Evolutionary conservation across 2,113 vertebrate species (phyloP), one percentile per base, ranked within the genome.

Genomic region (Chaenocephalus aceratus): DNA sequence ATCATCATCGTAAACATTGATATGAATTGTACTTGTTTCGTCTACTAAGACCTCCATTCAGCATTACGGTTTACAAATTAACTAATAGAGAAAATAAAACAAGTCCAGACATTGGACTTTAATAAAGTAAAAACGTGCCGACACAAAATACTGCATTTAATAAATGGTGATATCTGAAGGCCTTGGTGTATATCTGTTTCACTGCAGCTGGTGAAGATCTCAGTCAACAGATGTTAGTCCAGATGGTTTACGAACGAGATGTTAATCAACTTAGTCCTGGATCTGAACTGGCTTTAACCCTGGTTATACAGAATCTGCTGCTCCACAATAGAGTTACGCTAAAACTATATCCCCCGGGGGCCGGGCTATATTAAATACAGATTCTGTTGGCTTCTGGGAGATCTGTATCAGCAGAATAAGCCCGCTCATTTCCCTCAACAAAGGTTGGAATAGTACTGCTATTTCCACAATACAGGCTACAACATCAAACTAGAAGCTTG

Each of bases 181-280:
- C 45, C 10, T 69, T 12, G 0, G 46, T 12, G 5, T 5, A 54
- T 60, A 57, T 75, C 73, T 79, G 76, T 49, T 86, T 72, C 77
- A 70, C 70, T 79, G 86, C 81, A 80, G 69, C 79, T 80, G 90
- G 63, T 77, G 72, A 72, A 84, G 72, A 82, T 52, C 76, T 78
- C 75, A 57, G 81, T 80, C 70, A 79, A 82, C 89, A 93, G 89
- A 91, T 83, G 86, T 75, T 81, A 34, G 62, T 80, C 86, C 91
- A 90, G 88, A 93, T 90, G 89, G 81, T 92, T 92, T 89, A 80
- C 82, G 86, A 77, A 78, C 84, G 87, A 78, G 82, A 89, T 82
- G 79, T 82, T 89, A 89, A 92, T 91, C 83, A 90, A 92, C 73
- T 91, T 89, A 86, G 83, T 75, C 71, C 58, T 79, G 3, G 2